Conservation (phyloP, 1,140 invertebrate genomes). For the Laupala kohalensis region DNA sequence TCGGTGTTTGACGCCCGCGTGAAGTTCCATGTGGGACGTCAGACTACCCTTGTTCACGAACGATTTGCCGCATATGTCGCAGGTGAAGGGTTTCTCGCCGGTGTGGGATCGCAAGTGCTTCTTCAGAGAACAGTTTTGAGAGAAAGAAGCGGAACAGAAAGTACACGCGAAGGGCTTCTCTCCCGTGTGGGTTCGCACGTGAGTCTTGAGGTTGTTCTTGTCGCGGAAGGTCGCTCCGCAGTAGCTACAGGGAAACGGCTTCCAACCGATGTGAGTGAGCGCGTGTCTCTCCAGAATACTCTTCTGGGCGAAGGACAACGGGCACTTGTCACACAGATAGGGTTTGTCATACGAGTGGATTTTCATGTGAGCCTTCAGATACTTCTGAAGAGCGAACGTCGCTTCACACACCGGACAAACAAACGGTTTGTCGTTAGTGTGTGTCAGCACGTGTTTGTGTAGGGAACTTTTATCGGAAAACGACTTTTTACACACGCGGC, state of each 20-base stretch:
- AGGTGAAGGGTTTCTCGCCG: constrained; percentile 56
- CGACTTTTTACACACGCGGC: constrained; percentile 41
- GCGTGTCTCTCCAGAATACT: constrained; percentile 35
- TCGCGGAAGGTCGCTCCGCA: constrained; percentile 48
- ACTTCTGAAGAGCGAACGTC: constrained; percentile 39
- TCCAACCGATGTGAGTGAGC: constrained; percentile 34
- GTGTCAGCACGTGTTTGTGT: constrained; percentile 34
- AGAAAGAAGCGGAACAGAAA: constrained; percentile 29
- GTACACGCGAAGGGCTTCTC: constrained; percentile 33
- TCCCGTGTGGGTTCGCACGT: constrained; percentile 34
- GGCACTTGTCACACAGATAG: constrained; percentile 35
- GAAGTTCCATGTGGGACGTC: no score
- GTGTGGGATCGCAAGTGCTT: constrained; percentile 48
- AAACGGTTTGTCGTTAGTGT: constrained; percentile 35
- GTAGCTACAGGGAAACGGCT: constrained; percentile 33
- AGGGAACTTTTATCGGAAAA: constrained; percentile 36
- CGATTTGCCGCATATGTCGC: constrained; percentile 57
- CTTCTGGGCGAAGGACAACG: constrained; percentile 35
- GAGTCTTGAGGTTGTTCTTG: constrained; percentile 35
- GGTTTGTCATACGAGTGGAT: constrained; percentile 27
- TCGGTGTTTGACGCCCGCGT: constrained; percentile 47
- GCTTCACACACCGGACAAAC: constrained; percentile 36
- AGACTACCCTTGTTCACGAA: no score
- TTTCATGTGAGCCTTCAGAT: constrained; percentile 25
- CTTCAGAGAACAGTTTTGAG: constrained; percentile 15